These are phyloP conservation scores for Hyperopisus bebe DNA, from an alignment of 2,113 vertebrate genomes.

Conservation along the genomic window DNA sequence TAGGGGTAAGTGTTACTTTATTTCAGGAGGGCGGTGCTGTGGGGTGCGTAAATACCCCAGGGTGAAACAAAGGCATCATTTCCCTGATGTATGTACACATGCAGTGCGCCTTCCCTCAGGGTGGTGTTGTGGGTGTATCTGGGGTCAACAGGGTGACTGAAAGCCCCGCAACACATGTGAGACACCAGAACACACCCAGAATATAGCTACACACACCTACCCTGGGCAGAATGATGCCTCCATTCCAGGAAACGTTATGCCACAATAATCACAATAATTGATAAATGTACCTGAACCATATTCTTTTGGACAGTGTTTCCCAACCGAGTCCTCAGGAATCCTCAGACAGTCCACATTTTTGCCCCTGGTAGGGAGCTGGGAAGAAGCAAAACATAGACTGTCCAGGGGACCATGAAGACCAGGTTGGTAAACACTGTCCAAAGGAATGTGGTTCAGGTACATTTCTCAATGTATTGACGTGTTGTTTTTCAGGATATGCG, in stretches of 20 bases:
- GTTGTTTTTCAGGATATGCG: not conserved
- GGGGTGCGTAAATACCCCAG: not conserved
- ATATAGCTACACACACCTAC: not conserved
- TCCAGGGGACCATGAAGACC: not conserved
- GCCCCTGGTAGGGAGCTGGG: not conserved
- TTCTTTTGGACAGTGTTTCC: not conserved
- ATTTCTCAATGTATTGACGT: not conserved
- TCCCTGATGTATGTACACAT: not conserved
- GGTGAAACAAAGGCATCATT: not conserved
- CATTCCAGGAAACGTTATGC: not conserved
- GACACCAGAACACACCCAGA: not conserved
- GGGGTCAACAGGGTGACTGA: not conserved
- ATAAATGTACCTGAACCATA: too few relatives aligned
- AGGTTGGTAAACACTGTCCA: not conserved
- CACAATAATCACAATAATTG: not conserved
- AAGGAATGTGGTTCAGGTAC: not conserved
- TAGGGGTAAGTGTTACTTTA: not conserved
- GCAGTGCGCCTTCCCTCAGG: not conserved
- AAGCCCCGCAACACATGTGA: not conserved
- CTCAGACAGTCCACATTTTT: not conserved
- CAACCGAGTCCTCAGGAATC: not conserved
- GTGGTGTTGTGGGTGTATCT: not conserved
- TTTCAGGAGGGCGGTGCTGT: not conserved
- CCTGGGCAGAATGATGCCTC: not conserved
- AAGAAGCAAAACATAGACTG: not conserved